A percentile compares a stretch with the other conserved stretches of the same genome.
phyloP scores from a whole-genome alignment of 2,113 vertebrate genomes.

The Syngnathoides biaculeatus region DNA sequence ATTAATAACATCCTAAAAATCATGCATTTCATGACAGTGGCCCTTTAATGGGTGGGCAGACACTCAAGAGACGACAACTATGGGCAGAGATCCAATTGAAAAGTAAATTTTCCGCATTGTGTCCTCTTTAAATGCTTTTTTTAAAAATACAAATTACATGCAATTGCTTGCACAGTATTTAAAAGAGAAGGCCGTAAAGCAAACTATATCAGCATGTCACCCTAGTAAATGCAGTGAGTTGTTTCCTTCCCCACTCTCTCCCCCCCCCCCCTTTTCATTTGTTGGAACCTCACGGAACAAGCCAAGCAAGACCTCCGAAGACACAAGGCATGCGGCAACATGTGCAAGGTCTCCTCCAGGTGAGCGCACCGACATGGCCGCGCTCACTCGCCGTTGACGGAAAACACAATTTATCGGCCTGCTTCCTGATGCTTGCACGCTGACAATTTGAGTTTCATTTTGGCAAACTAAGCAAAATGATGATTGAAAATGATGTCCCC shows the following conservation, averaged over 20 bases:
- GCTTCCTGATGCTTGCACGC: neutral
- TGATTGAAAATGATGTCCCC: neutral
- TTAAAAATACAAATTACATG: neutral
- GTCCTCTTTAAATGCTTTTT: neutral
- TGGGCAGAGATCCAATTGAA: too few relatives aligned
- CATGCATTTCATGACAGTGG: too few relatives aligned
- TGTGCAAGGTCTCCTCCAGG: conserved; percentile 35
- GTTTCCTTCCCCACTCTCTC: conserved; percentile 25
- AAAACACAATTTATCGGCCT: conserved; percentile 41
- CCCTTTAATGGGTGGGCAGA: too few relatives aligned
- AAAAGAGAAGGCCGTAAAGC: conserved; percentile 11
- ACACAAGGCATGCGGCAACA: conserved; percentile 56
- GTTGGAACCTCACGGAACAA: conserved; percentile 56
- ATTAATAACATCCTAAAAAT: too few relatives aligned
- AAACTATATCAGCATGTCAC: conserved; percentile 9
- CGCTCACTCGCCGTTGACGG: conserved; percentile 11
- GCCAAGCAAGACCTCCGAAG: conserved; percentile 55
- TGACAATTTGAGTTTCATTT: neutral
- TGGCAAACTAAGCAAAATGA: conserved; percentile 11
- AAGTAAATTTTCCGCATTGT: neutral
- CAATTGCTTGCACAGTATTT: neutral
- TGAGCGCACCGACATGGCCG: conserved; percentile 30
- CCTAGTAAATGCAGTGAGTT: conserved; percentile 16
- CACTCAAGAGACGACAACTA: too few relatives aligned
- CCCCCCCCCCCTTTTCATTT: conserved; percentile 15